Evolutionary conservation across 2,113 vertebrate genomes (phyloP), one percentile per base, ranked within the genome.

Genomic region (Bujurquina vittata): DNA sequence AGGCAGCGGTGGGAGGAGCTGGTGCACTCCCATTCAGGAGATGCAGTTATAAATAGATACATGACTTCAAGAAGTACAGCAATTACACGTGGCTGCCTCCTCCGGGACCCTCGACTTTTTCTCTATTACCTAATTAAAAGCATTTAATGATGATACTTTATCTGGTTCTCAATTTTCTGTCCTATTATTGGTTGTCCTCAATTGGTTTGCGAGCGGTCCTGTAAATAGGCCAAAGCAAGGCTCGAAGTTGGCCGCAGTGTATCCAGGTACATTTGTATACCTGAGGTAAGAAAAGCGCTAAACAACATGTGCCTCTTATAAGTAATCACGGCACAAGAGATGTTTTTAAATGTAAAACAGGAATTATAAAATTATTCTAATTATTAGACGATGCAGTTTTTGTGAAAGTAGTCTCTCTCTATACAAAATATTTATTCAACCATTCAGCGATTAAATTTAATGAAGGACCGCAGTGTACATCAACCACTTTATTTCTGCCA

Each of bases 141-240:
- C 84, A 91, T 91, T 92, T 95, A 95, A 95, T 96, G 91, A 95
- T 90, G 89, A 89, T 92, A 92, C 95, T 94, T 95, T 94, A 96
- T 95, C 91, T 93, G 86, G 94, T 93, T 89, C 92, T 94, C 89
- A 94, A 95, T 95, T 93, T 93, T 91, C 94, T 86, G 80, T 91
- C 84, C 90, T 93, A 96, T 95, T 96, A 95, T 54, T 90, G 87
- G 91, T 59, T 90, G 92, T 94, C 94, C 94, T 94, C 90, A 29
- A 88, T 89, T 93, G 92, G 81, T 90, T 94, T 90, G 62, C 80
- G 88, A 89, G 89, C 74, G 35, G 78, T 90, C 40, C 62, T 88
- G 75, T 89, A 96, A 95, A 91, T 96, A 90, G 95, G 93, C 94
- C 95, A 87, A 83, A 49, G 37, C 77, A 77, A 89, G 88, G 86